phyloP scores from a whole-genome alignment of 2,888 invertebrate species.

The Brachyptera risi region DNA sequence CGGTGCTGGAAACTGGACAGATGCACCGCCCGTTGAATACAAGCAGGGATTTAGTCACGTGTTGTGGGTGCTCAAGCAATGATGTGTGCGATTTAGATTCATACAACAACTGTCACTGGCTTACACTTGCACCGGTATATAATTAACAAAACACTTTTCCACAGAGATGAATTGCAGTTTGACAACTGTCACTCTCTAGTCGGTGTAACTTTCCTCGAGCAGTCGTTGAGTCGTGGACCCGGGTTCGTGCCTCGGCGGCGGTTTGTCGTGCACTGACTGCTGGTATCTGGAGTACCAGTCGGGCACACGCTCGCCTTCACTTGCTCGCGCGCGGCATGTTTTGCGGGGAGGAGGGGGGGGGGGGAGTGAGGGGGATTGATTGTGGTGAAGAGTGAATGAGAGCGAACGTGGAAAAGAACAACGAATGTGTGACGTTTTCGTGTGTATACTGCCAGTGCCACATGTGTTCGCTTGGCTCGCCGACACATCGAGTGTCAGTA shows the following conservation, averaged over 20 bases:
- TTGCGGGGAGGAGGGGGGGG: background rate
- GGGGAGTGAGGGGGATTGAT: constrained; percentile 6
- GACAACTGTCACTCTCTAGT: too few relatives aligned
- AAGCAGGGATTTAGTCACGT: too few relatives aligned
- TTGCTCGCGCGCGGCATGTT: background rate
- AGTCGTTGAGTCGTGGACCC: too few relatives aligned
- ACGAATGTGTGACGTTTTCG: too few relatives aligned
- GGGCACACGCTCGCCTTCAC: background rate
- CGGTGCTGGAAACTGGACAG: constrained; percentile 3
- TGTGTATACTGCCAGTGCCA: too few relatives aligned
- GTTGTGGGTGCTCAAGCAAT: background rate
- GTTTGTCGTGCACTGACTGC: background rate
- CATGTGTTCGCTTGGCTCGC: too few relatives aligned
- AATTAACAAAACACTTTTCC: too few relatives aligned
- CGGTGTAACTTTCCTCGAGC: too few relatives aligned
- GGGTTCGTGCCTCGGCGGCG: background rate
- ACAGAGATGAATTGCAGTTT: too few relatives aligned
- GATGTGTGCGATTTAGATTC: background rate
- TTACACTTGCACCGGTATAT: background rate
- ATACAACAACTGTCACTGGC: background rate
- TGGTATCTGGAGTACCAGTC: background rate
- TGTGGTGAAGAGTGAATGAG: too few relatives aligned
- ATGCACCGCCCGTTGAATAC: background rate
- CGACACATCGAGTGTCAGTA: too few relatives aligned
- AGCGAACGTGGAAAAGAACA: too few relatives aligned